Evolutionary conservation across 2,888 invertebrate species (phyloP).

Genomic region (Venustoraphidia nigricollis): DNA sequence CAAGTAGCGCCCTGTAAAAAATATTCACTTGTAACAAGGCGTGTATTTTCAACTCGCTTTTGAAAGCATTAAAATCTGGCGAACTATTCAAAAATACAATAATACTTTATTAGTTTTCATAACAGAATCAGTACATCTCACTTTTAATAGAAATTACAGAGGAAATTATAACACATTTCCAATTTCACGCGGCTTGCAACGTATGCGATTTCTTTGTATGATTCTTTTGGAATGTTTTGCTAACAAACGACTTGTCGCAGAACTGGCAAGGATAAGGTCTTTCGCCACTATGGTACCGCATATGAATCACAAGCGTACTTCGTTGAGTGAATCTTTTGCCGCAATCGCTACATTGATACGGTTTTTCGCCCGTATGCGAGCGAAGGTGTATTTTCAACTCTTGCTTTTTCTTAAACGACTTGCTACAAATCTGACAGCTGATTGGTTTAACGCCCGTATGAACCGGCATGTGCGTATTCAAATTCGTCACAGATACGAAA

Average conservation of each 20-base stretch:
- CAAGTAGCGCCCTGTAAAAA: no score
- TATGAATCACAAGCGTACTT: conserved; percentile 11
- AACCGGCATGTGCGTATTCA: neutral
- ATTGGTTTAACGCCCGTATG: conserved; percentile 9
- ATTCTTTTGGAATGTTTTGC: conserved; percentile 4
- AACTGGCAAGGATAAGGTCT: conserved; percentile 16
- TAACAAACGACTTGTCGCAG: conserved; percentile 8
- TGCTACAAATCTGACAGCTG: conserved; percentile 8
- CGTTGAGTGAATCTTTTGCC: conserved; percentile 13
- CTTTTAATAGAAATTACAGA: no score
- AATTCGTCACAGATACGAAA: neutral
- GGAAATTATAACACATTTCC: no score
- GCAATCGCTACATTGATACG: conserved; percentile 13
- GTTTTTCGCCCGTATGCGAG: conserved; percentile 6
- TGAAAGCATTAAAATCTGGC: no score
- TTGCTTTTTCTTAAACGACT: conserved; percentile 5
- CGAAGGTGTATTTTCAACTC: conserved; percentile 3
- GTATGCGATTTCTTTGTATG: conserved; percentile 3
- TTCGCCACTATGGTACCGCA: conserved; percentile 16
- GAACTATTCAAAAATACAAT: no score
- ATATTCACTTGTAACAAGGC: no score
- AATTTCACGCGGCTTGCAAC: no score
- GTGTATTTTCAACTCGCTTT: no score
- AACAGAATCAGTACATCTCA: no score
- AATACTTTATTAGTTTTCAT: no score